A percentile compares a stretch with the other conserved stretches of the same genome.
Evolutionary conservation across 92 coral and sea anemone species (phyloP).

Genomic region (Siderastrea siderea): DNA sequence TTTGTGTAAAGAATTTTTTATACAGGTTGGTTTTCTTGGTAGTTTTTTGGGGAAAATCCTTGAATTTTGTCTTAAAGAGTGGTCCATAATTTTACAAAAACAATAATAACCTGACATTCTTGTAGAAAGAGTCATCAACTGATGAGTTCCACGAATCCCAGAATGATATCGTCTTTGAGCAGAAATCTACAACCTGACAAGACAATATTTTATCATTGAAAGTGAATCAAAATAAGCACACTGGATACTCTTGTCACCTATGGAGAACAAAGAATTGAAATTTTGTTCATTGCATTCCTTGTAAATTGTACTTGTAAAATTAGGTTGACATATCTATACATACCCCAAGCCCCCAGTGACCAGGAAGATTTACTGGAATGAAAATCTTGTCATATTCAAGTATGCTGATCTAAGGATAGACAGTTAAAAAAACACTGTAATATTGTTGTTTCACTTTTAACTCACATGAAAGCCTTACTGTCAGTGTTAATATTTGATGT

Average conservation of each 20-base stretch:
- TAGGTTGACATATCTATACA: too few relatives aligned
- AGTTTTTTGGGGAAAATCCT: too few relatives aligned
- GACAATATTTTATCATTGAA: too few relatives aligned
- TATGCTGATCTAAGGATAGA: slow-evolving; percentile 34
- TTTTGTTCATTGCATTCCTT: too few relatives aligned
- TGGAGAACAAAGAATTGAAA: too few relatives aligned
- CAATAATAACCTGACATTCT: not conserved
- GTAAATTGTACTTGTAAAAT: too few relatives aligned
- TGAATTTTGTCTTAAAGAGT: not conserved
- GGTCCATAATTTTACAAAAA: too few relatives aligned
- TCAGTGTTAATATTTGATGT: too few relatives aligned
- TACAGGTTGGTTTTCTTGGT: too few relatives aligned
- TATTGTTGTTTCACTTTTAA: not conserved
- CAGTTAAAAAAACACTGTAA: not conserved
- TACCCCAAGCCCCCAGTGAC: slow-evolving; percentile 48
- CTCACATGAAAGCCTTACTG: too few relatives aligned
- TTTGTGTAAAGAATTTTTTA: too few relatives aligned
- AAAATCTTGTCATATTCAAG: slow-evolving; percentile 36
- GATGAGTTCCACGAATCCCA: not conserved
- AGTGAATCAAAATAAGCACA: too few relatives aligned
- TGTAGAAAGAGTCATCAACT: not conserved
- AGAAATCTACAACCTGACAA: not conserved
- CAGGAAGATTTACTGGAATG: slow-evolving; percentile 41
- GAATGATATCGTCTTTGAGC: slow-evolving; percentile 1
- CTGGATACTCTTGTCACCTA: not conserved